Base-by-base conservation (phyloP, 2,888 invertebrate species). In the Eristalis pertinax region DNA sequence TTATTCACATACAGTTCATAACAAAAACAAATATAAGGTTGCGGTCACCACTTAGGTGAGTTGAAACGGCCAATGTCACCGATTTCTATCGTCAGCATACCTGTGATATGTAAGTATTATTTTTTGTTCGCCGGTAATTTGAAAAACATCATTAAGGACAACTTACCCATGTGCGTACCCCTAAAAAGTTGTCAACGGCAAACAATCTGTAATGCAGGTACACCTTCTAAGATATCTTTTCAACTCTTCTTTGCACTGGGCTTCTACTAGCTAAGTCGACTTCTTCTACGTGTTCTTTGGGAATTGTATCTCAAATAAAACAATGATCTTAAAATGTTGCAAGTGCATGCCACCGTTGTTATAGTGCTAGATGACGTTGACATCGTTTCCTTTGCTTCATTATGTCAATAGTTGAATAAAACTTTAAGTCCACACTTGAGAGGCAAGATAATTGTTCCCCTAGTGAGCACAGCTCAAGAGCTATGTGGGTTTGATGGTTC, bases 361-460 rank as follows among this genome's bases (percentile, higher is more conserved):
- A 13, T 43, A 32, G 70, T 70, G 38, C n/a, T 24, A 69, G 38
- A 38, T 13, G 38, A 78, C 65, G 56, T 64, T 58, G 56, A 50
- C 73, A 56, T 15, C 43, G 56, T 67, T 73, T 79, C 58, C 69
- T 74, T 79, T 84, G 68, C 79, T 79, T 84, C 80, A 70, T 84
- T 84, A 76, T 84, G 80, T 84, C 84, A 84, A 75, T 80, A 84
- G 80, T 76, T 80, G 84, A 84, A 84, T 72, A 72, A 80, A 84
- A 84, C 84, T 80, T 84, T 80, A 67, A 84, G 75, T 70, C 65
- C 62, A 60, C 75, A 84, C 74, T 79, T 69, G 84, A 69, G 79
- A 65, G 74, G 72, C 67, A 32, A 19, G 73, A 64, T 32, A 26
- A 78, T 69, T 78, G 73, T 74, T 78, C 64, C 67, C 63, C 43